Conservation (phyloP, 1,140 invertebrate genomes). For the Drosophila leontia region DNA sequence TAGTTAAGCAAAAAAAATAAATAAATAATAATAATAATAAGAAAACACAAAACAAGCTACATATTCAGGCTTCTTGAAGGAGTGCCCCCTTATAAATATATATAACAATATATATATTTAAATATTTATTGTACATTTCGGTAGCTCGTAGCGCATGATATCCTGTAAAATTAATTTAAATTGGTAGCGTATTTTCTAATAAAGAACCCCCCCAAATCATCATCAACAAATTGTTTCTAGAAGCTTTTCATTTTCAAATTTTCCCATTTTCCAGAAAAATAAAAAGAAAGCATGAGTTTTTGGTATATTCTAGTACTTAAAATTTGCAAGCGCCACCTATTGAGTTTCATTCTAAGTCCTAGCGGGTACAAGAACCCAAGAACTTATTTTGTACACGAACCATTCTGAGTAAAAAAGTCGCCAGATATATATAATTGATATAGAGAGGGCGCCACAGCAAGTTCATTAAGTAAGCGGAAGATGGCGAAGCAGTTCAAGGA, state of each 20-base stretch:
- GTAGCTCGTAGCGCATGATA: constrained; percentile 46
- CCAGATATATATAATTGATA: background rate
- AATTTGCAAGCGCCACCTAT: background rate
- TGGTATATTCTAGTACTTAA: background rate
- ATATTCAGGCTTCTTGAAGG: constrained; percentile 60
- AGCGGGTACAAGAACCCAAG: background rate
- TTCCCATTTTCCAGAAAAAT: background rate
- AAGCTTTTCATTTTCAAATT: background rate
- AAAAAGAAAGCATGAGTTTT: background rate
- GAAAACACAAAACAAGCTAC: constrained; percentile 22
- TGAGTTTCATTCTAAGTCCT: background rate
- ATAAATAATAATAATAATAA: background rate
- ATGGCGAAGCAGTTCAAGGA: background rate
- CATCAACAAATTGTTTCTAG: constrained; percentile 18
- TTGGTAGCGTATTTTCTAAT: constrained; percentile 65
- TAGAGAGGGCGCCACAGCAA: background rate
- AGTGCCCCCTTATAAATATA: constrained; percentile 15
- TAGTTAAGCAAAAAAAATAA: constrained; percentile 26
- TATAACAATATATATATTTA: constrained; percentile 4
- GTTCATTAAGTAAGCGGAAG: background rate
- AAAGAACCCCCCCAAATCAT: constrained; percentile 49
- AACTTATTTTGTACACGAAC: background rate
- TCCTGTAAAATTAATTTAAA: constrained; percentile 34
- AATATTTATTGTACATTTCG: constrained; percentile 31
- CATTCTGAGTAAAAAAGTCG: background rate